Conservation (phyloP, 2,113 vertebrate genomes). For the Rhipidura dahli region DNA sequence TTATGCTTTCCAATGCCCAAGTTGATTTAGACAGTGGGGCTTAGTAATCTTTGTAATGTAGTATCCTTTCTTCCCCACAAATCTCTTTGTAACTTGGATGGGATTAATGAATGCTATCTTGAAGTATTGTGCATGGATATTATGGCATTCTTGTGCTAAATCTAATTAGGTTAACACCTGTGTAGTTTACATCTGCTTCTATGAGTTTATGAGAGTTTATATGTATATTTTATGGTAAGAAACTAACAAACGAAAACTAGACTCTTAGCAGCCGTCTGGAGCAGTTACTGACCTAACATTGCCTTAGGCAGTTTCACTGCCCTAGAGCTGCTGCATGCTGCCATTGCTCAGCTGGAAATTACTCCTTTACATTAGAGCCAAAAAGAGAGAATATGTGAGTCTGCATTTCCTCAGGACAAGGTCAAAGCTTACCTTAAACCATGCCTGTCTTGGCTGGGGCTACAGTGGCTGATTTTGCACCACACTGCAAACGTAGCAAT, state of each 20-base stretch:
- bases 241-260: background rate
- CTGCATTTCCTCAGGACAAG: background rate
- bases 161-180: background rate
- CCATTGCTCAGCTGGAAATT: background rate
- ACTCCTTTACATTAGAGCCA: background rate
- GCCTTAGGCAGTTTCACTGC: background rate
- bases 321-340: background rate
- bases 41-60: background rate
- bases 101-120: background rate
- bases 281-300: background rate
- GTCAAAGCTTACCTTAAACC: background rate
- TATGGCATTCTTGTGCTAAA: background rate
- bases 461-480: background rate
- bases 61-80: background rate
- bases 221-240: background rate
- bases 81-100: background rate
- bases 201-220: background rate
- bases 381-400: background rate
- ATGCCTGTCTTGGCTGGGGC: background rate
- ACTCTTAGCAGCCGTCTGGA: background rate
- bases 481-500: background rate
- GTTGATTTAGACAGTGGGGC: background rate
- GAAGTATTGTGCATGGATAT: background rate
- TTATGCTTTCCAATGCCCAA: background rate
- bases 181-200: background rate